A percentile compares a stretch with the other conserved stretches of the same genome.
Evolutionary conservation across 2,797 vertebrate genomes (phyloP).

Genomic region (Carapus acus): DNA sequence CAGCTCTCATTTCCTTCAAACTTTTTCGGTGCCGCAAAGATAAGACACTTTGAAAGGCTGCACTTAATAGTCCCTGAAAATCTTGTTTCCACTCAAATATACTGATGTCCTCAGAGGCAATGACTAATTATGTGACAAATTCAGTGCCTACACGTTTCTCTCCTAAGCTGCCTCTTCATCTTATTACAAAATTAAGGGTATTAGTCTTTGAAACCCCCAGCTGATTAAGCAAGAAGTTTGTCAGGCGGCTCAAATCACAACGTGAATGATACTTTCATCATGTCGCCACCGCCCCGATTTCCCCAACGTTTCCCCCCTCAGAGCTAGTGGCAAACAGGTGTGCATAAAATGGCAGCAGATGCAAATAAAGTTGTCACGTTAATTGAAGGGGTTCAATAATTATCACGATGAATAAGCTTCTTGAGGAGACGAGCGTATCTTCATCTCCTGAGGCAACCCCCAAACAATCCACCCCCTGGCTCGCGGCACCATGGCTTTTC

Average conservation of each 20-base stretch:
- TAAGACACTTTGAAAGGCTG: slow-evolving; percentile 3
- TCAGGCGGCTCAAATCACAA: slow-evolving; percentile 6
- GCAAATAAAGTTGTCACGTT: slow-evolving; percentile 65
- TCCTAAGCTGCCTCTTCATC: slow-evolving; percentile 7
- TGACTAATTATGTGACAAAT: slow-evolving; percentile 24
- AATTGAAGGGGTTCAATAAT: slow-evolving; percentile 64
- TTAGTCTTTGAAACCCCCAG: slow-evolving; percentile 5
- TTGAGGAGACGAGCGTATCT: slow-evolving; percentile 51
- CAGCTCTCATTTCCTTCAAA: slow-evolving; percentile 1
- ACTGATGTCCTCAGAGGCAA: slow-evolving; percentile 1
- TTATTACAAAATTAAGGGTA: slow-evolving; percentile 5
- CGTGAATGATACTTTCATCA: slow-evolving; percentile 41
- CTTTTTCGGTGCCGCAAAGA: neutral
- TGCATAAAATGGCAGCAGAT: slow-evolving; percentile 46
- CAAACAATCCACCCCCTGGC: too few species aligned
- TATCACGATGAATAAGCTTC: slow-evolving; percentile 61
- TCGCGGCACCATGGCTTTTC: slow-evolving; percentile 44
- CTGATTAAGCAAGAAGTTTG: slow-evolving; percentile 11
- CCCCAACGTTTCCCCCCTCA: slow-evolving; percentile 20
- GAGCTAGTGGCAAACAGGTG: slow-evolving; percentile 55
- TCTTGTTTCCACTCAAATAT: neutral
- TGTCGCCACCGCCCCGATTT: slow-evolving; percentile 23
- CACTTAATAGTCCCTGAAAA: neutral
- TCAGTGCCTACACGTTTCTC: slow-evolving; percentile 4
- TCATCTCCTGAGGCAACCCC: slow-evolving; percentile 55